Conservation (phyloP, 2,797 vertebrate genomes). For the Sternarchorhynchus goeldii region DNA sequence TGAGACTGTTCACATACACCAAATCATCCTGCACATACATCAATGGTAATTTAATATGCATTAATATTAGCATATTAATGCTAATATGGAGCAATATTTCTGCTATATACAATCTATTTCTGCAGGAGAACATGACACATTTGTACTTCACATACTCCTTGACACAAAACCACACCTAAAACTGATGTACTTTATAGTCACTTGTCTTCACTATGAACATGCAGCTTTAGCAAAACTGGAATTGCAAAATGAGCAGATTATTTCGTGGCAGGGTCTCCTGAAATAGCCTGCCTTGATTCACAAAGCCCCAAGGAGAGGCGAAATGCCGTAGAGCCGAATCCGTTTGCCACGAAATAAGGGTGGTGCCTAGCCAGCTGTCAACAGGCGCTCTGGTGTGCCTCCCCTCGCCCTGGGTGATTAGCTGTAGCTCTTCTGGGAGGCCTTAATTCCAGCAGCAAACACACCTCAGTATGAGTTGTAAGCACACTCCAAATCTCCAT, state of each 20-base stretch:
- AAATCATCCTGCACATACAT: too few relatives aligned
- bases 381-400: constrained; percentile 8
- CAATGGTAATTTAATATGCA: too few relatives aligned
- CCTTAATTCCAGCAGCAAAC: constrained; percentile 17
- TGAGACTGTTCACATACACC: too few relatives aligned
- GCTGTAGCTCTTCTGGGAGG: neutral
- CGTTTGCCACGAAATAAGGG: constrained; percentile 44
- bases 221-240: neutral
- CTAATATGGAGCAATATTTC: too few relatives aligned
- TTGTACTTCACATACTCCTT: constrained; percentile 4
- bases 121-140: too few relatives aligned
- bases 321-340: constrained; percentile 6
- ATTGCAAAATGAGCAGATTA: neutral
- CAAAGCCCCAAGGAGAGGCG: constrained; percentile 16
- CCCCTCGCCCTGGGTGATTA: constrained; percentile 16
- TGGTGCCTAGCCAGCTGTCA: neutral
- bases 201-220: neutral
- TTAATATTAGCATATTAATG: too few relatives aligned
- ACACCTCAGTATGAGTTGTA: neutral
- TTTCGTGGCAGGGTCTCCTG: constrained; percentile 6
- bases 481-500: neutral
- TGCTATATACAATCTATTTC: too few relatives aligned
- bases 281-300: constrained; percentile 36
- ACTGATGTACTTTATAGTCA: neutral
- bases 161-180: neutral